These are phyloP conservation scores for Gyrodactylus bullatarudis DNA, from an alignment of 1,140 invertebrate genomes.

Conservation along the genomic window DNA sequence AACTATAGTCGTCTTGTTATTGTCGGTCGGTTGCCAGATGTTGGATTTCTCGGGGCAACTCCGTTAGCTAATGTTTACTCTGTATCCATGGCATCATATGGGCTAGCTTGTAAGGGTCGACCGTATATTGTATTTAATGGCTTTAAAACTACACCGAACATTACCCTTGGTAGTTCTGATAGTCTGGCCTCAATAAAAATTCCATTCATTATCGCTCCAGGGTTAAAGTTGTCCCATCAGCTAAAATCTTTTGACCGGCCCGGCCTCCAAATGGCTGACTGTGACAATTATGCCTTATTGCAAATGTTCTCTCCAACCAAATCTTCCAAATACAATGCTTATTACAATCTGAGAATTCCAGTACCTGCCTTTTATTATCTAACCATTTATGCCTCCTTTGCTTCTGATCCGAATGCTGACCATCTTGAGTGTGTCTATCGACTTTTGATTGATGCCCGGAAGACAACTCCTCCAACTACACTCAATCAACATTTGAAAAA, in stretches of 20 bases:
- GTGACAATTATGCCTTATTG: constrained; percentile 16
- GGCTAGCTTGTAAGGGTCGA: constrained; percentile 8
- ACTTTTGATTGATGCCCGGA: constrained; percentile 15
- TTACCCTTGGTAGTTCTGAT: background rate
- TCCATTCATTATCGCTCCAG: background rate
- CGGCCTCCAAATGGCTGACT: constrained; percentile 14
- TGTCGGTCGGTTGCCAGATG: constrained; percentile 4
- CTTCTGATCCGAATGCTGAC: constrained; percentile 10
- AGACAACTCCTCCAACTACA: constrained; percentile 11
- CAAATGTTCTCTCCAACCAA: constrained; percentile 12
- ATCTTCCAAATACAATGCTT: constrained; percentile 9
- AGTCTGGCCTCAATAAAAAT: background rate
- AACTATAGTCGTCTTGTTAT: constrained; percentile 4
- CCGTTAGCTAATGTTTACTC: constrained; percentile 2
- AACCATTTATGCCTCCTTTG: constrained; percentile 14
- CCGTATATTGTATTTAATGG: background rate
- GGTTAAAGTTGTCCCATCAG: constrained; percentile 12
- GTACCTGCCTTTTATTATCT: constrained; percentile 17
- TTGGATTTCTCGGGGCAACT: constrained; percentile 7
- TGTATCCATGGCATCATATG: constrained; percentile 10
- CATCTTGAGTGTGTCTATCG: constrained; percentile 15
- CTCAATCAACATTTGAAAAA: background rate
- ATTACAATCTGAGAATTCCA: constrained; percentile 15
- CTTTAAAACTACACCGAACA: background rate
- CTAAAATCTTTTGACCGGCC: constrained; percentile 15